These are phyloP conservation scores for Taphrorychus bicolor DNA, from an alignment of 2,888 invertebrate genomes.

Conservation along the genomic window DNA sequence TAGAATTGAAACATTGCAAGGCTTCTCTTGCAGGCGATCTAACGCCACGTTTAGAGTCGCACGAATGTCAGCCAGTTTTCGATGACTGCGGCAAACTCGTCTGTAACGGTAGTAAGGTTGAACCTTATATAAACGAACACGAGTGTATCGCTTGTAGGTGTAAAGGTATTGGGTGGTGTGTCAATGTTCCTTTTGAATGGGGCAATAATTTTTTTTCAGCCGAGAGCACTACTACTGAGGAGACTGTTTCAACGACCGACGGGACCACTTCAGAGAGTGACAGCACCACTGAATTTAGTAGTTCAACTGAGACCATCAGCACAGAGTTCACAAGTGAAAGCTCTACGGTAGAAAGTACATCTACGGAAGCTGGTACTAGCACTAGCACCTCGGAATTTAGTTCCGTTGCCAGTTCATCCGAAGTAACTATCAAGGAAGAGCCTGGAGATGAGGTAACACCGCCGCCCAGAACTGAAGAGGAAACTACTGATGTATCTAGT, in stretches of 20 bases:
- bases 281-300: slow-evolving; percentile 1
- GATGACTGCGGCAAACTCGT: slow-evolving; percentile 69
- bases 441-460: neutral
- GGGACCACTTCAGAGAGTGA: neutral
- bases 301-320: neutral
- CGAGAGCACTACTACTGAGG: neutral
- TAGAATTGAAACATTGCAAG: neutral
- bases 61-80: slow-evolving; percentile 63
- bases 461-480: neutral
- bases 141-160: slow-evolving; percentile 79
- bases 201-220: neutral
- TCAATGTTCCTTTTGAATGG: neutral
- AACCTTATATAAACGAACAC: slow-evolving; percentile 65
- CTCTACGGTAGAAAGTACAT: neutral
- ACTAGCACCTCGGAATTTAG: neutral
- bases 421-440: neutral
- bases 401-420: neutral
- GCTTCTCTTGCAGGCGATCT: slow-evolving; percentile 3
- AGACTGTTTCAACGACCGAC: neutral
- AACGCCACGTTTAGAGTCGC: slow-evolving; percentile 19
- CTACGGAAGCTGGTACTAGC: neutral
- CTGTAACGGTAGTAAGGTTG: slow-evolving; percentile 74
- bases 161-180: slow-evolving; percentile 60
- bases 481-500: neutral
- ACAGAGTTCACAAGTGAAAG: neutral